phyloP scores from a whole-genome alignment of 2,888 invertebrate species.

The Metopia argyrocephala region DNA sequence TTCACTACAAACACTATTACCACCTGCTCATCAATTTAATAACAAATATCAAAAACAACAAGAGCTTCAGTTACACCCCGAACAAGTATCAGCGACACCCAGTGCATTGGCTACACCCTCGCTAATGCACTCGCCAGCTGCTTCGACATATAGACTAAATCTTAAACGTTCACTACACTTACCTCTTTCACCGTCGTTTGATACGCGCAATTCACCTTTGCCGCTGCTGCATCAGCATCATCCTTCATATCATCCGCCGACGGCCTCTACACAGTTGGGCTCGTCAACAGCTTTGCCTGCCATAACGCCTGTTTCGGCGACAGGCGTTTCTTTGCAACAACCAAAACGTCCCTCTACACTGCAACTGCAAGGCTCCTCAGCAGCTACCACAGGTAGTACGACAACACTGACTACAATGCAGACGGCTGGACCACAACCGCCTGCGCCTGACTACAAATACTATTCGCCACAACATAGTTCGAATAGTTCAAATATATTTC shows the following conservation, averaged over 20 bases:
- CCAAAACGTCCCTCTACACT: conserved; percentile 73
- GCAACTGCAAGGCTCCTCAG: conserved; percentile 70
- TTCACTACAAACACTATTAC: conserved; percentile 74
- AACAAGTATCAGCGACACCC: conserved; percentile 69
- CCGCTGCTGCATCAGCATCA: conserved; percentile 76
- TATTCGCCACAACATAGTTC: conserved; percentile 77
- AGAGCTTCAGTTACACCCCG: conserved; percentile 69
- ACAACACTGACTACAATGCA: conserved; percentile 75
- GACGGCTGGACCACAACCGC: conserved; percentile 74
- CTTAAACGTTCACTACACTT: conserved; percentile 76
- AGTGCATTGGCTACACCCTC: conserved; percentile 70
- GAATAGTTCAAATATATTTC: conserved; percentile 72
- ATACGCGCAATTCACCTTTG: conserved; percentile 76
- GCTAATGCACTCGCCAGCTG: conserved; percentile 72
- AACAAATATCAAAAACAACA: conserved; percentile 72
- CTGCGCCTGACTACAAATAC: conserved; percentile 78
- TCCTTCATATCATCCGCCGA: conserved; percentile 67
- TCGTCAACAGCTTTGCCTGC: conserved; percentile 58
- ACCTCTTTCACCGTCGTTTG: conserved; percentile 78
- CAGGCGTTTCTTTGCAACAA: conserved; percentile 65
- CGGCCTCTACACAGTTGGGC: conserved; percentile 65
- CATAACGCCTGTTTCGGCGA: conserved; percentile 59
- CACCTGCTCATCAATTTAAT: conserved; percentile 72
- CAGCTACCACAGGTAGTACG: conserved; percentile 68
- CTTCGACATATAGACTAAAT: conserved; percentile 75